phyloP scores from a whole-genome alignment of 2,888 invertebrate species.

The Hemistola chrysoprasaria region DNA sequence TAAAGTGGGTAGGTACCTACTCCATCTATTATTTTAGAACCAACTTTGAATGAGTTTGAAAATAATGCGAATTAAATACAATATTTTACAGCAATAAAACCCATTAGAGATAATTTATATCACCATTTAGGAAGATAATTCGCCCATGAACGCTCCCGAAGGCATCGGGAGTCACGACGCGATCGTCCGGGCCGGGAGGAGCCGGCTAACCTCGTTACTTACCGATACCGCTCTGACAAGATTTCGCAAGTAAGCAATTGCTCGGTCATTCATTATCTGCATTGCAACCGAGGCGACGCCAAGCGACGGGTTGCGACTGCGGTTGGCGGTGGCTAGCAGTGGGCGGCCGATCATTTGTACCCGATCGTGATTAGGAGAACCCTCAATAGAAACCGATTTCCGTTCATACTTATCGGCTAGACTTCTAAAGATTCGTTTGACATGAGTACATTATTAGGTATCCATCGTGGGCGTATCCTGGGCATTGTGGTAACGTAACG shows the following conservation, averaged over 20 bases:
- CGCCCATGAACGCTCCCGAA: slow-evolving; percentile 66
- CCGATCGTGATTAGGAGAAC: slow-evolving; percentile 60
- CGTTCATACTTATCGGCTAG: slow-evolving; percentile 54
- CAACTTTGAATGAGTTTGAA: slow-evolving; percentile 43
- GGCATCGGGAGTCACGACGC: slow-evolving; percentile 65
- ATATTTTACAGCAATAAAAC: slow-evolving; percentile 65
- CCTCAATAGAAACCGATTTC: slow-evolving; percentile 63
- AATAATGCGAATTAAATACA: slow-evolving; percentile 46
- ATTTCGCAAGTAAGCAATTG: slow-evolving; percentile 72
- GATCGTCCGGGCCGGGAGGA: slow-evolving; percentile 45
- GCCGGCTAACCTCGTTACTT: slow-evolving; percentile 66
- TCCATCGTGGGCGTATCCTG: slow-evolving; percentile 33
- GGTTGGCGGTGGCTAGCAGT: slow-evolving; percentile 23
- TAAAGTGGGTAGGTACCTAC: slow-evolving; percentile 23
- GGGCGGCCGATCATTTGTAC: slow-evolving; percentile 58
- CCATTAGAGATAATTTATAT: slow-evolving; percentile 69
- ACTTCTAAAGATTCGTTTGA: slow-evolving; percentile 45
- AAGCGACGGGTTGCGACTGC: no score
- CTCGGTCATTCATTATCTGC: slow-evolving; percentile 70
- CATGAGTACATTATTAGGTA: slow-evolving; percentile 51
- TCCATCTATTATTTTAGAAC: slow-evolving; percentile 17
- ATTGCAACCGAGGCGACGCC: slow-evolving; percentile 46
- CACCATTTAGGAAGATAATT: slow-evolving; percentile 68
- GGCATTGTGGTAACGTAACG: no score
- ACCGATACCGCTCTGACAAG: slow-evolving; percentile 56